Evolutionary conservation across 2,113 vertebrate genomes (phyloP).

Genomic region (Alexandromys fortis): DNA sequence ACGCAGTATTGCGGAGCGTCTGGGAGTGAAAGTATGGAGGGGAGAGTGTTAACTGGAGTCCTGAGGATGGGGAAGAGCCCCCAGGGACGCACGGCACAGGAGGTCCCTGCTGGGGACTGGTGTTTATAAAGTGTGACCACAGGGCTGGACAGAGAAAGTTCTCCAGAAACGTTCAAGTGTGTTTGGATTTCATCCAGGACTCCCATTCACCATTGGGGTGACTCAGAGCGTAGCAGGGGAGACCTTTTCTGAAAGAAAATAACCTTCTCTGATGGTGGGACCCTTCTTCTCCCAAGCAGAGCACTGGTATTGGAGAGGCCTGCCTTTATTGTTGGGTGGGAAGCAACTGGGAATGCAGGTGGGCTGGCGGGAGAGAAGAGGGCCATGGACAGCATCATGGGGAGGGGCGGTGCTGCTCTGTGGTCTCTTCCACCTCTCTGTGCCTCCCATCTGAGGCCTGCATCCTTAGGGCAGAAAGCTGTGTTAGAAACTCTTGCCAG

Average conservation of each 20-base stretch:
- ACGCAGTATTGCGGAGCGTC: background rate
- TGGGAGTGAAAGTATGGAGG: background rate
- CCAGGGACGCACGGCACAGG: background rate
- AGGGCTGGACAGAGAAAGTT: conserved; percentile 4
- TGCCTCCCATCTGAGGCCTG: background rate
- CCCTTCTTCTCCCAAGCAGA: background rate
- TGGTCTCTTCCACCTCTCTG: background rate
- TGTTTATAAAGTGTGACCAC: conserved; percentile 47
- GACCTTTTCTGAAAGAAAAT: conserved; percentile 46
- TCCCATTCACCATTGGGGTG: conserved; percentile 38
- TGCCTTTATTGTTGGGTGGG: background rate
- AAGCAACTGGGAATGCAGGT: too few relatives aligned
- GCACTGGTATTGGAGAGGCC: background rate
- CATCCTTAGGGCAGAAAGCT: background rate
- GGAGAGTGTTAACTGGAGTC: background rate
- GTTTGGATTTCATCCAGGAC: conserved; percentile 46
- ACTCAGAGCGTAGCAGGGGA: conserved; percentile 22
- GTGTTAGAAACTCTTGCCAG: background rate
- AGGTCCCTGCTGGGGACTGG: background rate
- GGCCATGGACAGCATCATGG: background rate
- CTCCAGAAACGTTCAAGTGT: conserved; percentile 47
- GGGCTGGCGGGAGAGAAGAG: too few relatives aligned
- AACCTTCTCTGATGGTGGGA: background rate
- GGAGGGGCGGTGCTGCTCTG: too few relatives aligned
- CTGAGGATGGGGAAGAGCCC: background rate